These are phyloP conservation scores for Marisa cornuarietis DNA, from an alignment of 1,140 invertebrate genomes.

Conservation along the genomic window DNA sequence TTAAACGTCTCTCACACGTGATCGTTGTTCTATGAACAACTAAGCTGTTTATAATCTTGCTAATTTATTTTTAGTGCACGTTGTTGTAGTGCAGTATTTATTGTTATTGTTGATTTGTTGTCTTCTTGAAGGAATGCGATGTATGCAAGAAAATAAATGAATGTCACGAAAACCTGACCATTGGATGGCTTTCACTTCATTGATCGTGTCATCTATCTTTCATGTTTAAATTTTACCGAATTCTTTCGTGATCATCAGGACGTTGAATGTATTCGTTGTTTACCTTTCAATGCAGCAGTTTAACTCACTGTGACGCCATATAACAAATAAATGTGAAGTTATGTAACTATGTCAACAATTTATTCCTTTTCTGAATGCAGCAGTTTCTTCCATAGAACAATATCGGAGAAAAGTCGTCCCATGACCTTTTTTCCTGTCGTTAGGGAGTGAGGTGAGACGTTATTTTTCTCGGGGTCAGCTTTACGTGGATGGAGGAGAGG, in stretches of 20 bases:
- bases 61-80: conserved; percentile 17
- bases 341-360: no score
- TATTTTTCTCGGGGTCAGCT: no score
- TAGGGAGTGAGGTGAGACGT: no score
- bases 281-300: no score
- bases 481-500: no score
- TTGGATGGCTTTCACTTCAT: background rate
- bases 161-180: background rate
- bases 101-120: conserved; percentile 1
- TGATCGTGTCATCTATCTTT: background rate
- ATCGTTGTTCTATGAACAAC: background rate
- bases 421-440: no score
- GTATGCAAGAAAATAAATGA: background rate
- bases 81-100: conserved; percentile 3
- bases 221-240: background rate
- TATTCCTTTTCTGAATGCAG: no score
- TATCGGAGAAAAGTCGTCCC: no score
- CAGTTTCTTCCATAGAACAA: no score
- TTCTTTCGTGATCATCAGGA: no score
- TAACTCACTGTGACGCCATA: no score
- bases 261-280: no score
- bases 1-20: background rate
- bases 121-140: background rate
- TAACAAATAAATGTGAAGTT: background rate
- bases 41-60: conserved; percentile 3